These are phyloP conservation scores for Elegia similella DNA, from an alignment of 2,888 invertebrate genomes.

Conservation along the genomic window DNA sequence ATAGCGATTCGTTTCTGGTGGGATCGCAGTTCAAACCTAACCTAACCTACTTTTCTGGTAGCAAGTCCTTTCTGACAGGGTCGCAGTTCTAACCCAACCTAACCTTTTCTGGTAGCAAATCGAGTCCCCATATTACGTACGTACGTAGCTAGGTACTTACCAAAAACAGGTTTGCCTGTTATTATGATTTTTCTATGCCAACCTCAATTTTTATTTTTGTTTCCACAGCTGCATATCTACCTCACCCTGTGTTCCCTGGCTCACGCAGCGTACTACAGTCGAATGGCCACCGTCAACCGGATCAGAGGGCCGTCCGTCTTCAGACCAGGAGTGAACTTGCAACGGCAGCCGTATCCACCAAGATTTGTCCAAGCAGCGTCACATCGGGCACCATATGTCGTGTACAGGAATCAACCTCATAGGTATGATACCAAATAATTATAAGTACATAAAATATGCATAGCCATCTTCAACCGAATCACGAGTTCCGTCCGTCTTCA, in stretches of 20 bases:
- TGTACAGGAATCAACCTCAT: conserved; percentile 58
- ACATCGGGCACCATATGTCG: conserved; percentile 57
- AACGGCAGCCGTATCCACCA: conserved; percentile 52
- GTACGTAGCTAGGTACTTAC: too few species aligned
- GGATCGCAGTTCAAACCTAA: too few species aligned
- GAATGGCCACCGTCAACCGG: conserved; percentile 53
- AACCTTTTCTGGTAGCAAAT: too few species aligned
- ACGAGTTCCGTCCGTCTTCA: conserved; percentile 52
- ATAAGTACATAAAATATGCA: too few species aligned
- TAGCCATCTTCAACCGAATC: conserved; percentile 49
- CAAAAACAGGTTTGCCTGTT: too few species aligned
- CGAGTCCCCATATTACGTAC: too few species aligned
- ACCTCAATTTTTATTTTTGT: neutral
- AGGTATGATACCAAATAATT: conserved; percentile 44
- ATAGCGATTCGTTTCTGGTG: too few species aligned
- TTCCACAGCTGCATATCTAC: conserved; percentile 37
- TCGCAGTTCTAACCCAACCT: too few species aligned
- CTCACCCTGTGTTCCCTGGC: conserved; percentile 51
- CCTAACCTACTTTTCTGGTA: too few species aligned
- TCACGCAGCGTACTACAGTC: conserved; percentile 59
- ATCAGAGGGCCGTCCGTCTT: conserved; percentile 54
- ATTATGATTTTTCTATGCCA: neutral
- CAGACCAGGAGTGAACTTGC: conserved; percentile 61
- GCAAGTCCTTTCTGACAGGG: too few species aligned
- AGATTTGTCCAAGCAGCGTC: conserved; percentile 53